Percentiles rank a stretch among this genome's conserved stretches.
These are phyloP conservation scores for Mixornis gularis DNA, from an alignment of 2,113 vertebrate genomes.

Conservation along the genomic window DNA sequence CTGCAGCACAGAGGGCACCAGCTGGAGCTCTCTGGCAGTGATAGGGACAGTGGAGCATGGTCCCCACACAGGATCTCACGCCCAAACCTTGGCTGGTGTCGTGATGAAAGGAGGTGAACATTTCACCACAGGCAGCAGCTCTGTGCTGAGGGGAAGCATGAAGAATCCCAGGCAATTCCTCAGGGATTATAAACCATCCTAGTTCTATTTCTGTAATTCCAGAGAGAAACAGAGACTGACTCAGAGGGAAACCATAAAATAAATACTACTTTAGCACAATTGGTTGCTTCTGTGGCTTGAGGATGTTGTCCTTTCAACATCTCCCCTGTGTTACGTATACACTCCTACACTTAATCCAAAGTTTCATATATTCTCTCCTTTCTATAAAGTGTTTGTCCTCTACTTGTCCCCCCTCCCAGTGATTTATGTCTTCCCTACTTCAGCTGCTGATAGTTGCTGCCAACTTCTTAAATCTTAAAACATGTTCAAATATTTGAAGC, in stretches of 20 bases:
- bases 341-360: background rate
- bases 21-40: background rate
- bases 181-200: background rate
- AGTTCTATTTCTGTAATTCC: background rate
- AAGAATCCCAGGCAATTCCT: background rate
- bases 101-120: background rate
- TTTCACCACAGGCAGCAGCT: background rate
- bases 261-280: background rate
- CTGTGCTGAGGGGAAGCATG: background rate
- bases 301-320: background rate
- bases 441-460: background rate
- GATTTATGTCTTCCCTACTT: background rate
- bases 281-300: background rate
- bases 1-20: fast-evolving
- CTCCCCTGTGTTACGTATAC: background rate
- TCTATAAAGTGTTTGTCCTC: background rate
- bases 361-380: background rate
- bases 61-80: fast-evolving
- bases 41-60: fast-evolving
- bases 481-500: background rate
- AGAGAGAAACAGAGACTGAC: background rate
- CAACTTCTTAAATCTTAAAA: background rate
- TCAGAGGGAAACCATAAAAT: background rate
- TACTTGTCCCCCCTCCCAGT: background rate
- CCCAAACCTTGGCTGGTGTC: fast-evolving